Evolutionary conservation across 2,888 invertebrate species (phyloP).

Genomic region (Phoronis australis): DNA sequence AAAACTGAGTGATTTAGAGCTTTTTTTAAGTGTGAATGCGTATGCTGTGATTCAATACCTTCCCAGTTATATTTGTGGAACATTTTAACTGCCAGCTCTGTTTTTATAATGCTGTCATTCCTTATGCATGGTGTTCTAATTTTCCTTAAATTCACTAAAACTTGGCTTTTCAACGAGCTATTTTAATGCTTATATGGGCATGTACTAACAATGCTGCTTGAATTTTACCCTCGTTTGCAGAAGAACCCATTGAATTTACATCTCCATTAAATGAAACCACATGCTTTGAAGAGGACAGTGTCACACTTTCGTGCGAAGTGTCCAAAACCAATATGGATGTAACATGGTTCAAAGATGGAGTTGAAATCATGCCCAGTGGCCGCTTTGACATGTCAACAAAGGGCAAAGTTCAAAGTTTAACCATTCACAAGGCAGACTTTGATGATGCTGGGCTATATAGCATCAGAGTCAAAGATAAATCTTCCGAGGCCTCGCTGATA

Average conservation of each 20-base stretch:
- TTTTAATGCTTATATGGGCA: no score
- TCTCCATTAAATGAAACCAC: constrained; percentile 35
- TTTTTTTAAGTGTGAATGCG: no score
- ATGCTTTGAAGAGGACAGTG: constrained; percentile 50
- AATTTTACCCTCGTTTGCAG: constrained; percentile 30
- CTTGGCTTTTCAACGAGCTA: no score
- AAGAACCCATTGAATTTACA: constrained; percentile 27
- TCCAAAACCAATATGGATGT: constrained; percentile 91
- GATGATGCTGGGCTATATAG: constrained; percentile 22
- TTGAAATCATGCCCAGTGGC: constrained; percentile 70
- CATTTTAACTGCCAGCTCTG: no score
- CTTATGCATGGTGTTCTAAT: no score
- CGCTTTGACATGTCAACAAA: constrained; percentile 59
- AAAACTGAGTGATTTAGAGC: no score
- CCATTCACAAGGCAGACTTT: constrained; percentile 61
- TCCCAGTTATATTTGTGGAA: no score
- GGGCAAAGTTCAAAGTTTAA: constrained; percentile 56
- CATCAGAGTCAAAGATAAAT: constrained; percentile 22
- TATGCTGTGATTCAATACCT: no score
- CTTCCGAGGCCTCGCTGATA: constrained; percentile 15
- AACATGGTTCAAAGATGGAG: constrained; percentile 79
- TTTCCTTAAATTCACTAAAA: no score
- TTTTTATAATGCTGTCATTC: no score
- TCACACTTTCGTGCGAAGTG: constrained; percentile 82
- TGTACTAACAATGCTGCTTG: no score